Evolutionary conservation across 2,113 vertebrate species (phyloP).

Genomic region (Pseudopodoces humilis): DNA sequence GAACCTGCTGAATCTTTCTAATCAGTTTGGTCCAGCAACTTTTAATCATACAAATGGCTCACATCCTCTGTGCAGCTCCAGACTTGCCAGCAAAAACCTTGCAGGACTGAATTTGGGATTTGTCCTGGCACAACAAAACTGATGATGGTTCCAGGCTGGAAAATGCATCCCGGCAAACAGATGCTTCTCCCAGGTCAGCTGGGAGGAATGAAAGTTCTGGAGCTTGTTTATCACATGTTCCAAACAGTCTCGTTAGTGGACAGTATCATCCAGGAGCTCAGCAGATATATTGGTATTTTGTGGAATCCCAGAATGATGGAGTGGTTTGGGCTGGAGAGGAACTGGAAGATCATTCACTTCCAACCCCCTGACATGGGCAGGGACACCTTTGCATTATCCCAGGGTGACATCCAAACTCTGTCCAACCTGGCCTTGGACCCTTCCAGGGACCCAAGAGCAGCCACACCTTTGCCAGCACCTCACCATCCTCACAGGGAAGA

Average conservation of each 20-base stretch:
- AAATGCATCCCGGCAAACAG: not conserved
- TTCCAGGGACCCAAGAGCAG: not conserved
- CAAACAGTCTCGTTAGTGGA: not conserved
- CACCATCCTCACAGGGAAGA: fast-evolving
- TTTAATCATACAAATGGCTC: conserved; percentile 34
- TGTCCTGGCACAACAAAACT: conserved; percentile 10
- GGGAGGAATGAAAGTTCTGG: not conserved
- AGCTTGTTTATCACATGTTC: not conserved
- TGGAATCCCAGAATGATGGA: not conserved
- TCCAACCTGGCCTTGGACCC: not conserved
- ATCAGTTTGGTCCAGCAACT: conserved; percentile 34
- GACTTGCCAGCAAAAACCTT: conserved; percentile 10
- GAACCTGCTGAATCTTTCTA: conserved; percentile 1
- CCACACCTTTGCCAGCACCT: not conserved
- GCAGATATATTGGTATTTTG: not conserved
- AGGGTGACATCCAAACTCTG: fast-evolving
- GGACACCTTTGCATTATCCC: fast-evolving
- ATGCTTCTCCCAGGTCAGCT: not conserved
- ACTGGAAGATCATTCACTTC: no score
- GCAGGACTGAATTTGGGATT: not conserved
- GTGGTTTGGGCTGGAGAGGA: not conserved
- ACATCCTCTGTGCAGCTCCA: not conserved
- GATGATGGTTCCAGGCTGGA: not conserved
- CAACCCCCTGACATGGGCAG: not conserved
- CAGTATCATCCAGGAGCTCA: not conserved